These are phyloP conservation scores for Hartigia nigra DNA, from an alignment of 2,888 invertebrate genomes.

Conservation along the genomic window DNA sequence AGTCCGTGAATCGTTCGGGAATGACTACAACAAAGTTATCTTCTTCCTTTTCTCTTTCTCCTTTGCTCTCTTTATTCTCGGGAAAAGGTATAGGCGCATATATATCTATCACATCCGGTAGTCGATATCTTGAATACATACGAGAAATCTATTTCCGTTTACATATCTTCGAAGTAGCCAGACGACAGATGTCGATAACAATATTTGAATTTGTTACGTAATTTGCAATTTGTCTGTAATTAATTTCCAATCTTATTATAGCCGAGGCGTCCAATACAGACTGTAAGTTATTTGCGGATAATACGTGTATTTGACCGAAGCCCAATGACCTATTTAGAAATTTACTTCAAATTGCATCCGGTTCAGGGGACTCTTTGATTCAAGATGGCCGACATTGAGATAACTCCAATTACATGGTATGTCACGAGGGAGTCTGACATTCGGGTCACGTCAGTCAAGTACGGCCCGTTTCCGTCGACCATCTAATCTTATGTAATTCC, in stretches of 20 bases:
- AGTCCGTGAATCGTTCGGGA: conserved; percentile 46
- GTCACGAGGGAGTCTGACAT: conserved; percentile 44
- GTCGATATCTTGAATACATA: background rate
- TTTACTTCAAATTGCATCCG: background rate
- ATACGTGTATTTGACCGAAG: background rate
- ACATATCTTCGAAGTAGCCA: background rate
- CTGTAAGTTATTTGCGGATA: background rate
- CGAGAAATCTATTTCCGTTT: background rate
- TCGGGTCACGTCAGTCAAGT: conserved; percentile 52
- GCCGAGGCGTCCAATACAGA: background rate
- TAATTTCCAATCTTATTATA: background rate
- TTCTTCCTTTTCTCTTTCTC: background rate
- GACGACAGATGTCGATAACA: background rate
- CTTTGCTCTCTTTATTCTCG: background rate
- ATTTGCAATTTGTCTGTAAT: background rate
- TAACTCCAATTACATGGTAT: conserved; percentile 51
- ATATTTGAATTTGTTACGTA: background rate
- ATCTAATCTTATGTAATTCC: conserved; percentile 27
- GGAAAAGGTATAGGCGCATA: background rate
- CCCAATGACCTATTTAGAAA: conserved; percentile 22
- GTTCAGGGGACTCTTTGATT: conserved; percentile 26
- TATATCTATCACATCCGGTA: background rate
- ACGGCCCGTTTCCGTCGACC: conserved; percentile 33
- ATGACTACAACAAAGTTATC: conserved; percentile 13
- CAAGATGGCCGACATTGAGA: conserved; percentile 42